phyloP scores from a whole-genome alignment of 2,888 invertebrate genomes.

The Apoda limacodes region DNA sequence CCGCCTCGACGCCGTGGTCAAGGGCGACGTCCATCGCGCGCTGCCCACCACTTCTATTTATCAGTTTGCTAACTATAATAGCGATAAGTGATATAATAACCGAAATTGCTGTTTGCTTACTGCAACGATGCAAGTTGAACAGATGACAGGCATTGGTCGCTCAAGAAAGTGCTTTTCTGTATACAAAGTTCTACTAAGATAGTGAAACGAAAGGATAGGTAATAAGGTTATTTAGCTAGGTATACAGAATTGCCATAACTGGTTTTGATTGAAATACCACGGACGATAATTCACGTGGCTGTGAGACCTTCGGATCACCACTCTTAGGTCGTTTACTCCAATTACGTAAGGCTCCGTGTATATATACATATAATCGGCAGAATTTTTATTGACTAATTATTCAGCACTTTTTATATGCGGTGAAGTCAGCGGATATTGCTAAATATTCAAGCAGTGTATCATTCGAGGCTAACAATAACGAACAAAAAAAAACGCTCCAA shows the following conservation, averaged over 20 bases:
- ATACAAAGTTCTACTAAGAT: too few species aligned
- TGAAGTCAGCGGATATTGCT: constrained; percentile 69
- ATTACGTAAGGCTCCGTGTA: constrained; percentile 66
- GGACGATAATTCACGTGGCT: constrained; percentile 55
- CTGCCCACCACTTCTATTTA: constrained; percentile 30
- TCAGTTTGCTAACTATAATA: too few species aligned
- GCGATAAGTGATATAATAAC: too few species aligned
- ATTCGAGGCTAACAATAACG: constrained; percentile 64
- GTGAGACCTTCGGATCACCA: constrained; percentile 51
- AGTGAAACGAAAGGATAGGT: too few species aligned
- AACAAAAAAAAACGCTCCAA: constrained; percentile 46
- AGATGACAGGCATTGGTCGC: too few species aligned
- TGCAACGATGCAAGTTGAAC: constrained; percentile 26
- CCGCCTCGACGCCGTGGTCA: constrained; percentile 50
- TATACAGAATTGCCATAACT: too few species aligned
- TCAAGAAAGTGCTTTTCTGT: too few species aligned
- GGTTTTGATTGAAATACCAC: too few species aligned
- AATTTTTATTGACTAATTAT: constrained; percentile 71
- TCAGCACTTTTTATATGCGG: constrained; percentile 62
- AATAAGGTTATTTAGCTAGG: too few species aligned
- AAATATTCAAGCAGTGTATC: constrained; percentile 69
- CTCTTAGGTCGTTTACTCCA: constrained; percentile 65
- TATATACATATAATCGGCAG: constrained; percentile 57
- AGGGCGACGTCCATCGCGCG: constrained; percentile 57
- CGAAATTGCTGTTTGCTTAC: constrained; percentile 25